Conservation (phyloP, 2,113 vertebrate species). For the Xenopus borealis region DNA sequence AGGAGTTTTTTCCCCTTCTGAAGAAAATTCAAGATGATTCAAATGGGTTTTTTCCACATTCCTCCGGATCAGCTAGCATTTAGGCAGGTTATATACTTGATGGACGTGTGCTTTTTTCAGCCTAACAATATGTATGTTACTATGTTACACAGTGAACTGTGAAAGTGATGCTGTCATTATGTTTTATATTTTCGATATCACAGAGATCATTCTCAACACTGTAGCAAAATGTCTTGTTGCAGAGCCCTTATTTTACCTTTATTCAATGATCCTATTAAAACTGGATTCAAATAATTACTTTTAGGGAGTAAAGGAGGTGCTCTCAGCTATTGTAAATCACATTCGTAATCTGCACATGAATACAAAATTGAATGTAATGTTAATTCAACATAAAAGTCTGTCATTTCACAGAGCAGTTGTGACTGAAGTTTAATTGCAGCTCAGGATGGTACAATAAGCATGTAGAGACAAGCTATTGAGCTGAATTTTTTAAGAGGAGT, state of each 20-base stretch:
- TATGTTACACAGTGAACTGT: no score
- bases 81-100: no score
- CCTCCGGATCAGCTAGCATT: no score
- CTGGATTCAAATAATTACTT: background rate
- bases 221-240: background rate
- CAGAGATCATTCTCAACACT: background rate
- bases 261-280: background rate
- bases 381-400: conserved; percentile 8
- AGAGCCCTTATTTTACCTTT: background rate
- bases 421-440: conserved; percentile 14
- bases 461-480: background rate
- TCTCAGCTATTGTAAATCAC: conserved; percentile 7
- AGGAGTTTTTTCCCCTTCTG: no score
- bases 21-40: no score
- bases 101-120: no score
- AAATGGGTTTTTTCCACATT: no score
- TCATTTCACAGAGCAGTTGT: conserved; percentile 1
- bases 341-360: conserved; percentile 1
- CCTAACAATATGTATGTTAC: no score
- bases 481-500: conserved; percentile 12
- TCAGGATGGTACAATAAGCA: conserved; percentile 10
- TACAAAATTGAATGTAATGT: conserved; percentile 1
- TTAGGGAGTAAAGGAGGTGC: background rate
- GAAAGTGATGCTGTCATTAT: no score
- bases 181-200: background rate